Conservation (phyloP, 1,140 invertebrate genomes). For the Drosophila malerkotliana region DNA sequence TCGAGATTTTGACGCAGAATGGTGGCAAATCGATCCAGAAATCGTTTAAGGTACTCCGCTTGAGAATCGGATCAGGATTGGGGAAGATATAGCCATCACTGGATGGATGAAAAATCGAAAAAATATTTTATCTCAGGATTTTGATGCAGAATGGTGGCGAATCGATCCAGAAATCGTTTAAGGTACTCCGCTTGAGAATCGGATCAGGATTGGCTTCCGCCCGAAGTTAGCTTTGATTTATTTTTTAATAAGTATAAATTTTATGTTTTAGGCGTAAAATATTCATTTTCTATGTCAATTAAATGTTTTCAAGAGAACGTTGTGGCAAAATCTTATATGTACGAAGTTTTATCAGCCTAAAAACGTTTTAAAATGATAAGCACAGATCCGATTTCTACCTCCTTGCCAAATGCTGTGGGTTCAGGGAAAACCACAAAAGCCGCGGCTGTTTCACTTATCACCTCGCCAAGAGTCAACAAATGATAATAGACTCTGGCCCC, state of each 20-base stretch:
- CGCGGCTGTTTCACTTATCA: background rate
- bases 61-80: too few relatives aligned
- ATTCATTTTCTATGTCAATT: background rate
- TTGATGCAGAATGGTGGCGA: too few relatives aligned
- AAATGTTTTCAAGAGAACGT: background rate
- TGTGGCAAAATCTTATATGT: background rate
- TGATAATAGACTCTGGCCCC: slow-evolving; percentile 15
- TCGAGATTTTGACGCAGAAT: too few relatives aligned
- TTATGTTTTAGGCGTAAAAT: background rate
- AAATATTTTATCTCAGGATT: too few relatives aligned
- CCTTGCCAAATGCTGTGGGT: background rate
- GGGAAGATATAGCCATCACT: too few relatives aligned
- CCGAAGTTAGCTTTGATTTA: background rate
- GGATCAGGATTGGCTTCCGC: too few relatives aligned
- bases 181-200: too few relatives aligned
- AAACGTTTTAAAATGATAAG: slow-evolving; percentile 1
- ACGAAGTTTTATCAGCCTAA: background rate
- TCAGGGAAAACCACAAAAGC: background rate
- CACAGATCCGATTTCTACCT: background rate
- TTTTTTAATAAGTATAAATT: background rate
- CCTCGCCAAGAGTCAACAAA: slow-evolving; percentile 15
- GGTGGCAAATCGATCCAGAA: too few relatives aligned
- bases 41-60: too few relatives aligned
- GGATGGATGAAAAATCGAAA: too few relatives aligned
- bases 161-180: too few relatives aligned